phyloP scores from a whole-genome alignment of 2,113 vertebrate species.

The Protobothrops flavoviridis region DNA sequence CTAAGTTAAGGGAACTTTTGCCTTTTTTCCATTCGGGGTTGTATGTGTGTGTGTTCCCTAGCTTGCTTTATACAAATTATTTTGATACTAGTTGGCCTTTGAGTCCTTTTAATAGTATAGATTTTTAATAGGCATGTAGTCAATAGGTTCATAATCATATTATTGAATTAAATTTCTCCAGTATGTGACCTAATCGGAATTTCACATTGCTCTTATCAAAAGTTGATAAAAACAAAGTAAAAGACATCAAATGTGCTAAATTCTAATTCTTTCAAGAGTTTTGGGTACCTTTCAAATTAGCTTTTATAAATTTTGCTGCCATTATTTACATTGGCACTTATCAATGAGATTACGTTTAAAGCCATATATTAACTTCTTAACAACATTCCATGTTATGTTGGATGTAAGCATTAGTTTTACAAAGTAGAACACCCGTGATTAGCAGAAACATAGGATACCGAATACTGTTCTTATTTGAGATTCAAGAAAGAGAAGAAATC shows the following conservation, averaged over 20 bases:
- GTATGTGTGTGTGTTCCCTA: not conserved
- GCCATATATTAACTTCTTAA: not conserved
- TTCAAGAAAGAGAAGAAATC: conserved; percentile 55
- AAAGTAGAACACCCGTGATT: conserved; percentile 23
- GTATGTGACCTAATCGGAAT: not conserved
- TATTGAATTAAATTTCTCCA: not conserved
- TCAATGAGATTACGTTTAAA: not conserved
- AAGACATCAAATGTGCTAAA: not conserved
- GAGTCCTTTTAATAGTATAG: not conserved
- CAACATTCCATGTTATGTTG: not conserved
- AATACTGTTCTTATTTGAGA: conserved; percentile 46
- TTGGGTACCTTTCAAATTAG: conserved; percentile 1
- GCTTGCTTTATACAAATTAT: not conserved
- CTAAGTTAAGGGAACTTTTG: not conserved
- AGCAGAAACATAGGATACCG: conserved; percentile 1
- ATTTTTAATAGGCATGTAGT: not conserved
- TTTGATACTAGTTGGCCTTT: not conserved
- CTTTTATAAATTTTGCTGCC: not conserved
- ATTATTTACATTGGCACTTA: not conserved
- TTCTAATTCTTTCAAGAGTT: not conserved
- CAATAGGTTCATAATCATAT: not conserved
- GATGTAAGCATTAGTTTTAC: not conserved
- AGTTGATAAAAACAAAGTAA: not conserved
- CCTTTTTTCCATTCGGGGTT: not conserved
- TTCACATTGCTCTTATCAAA: not conserved